Evolutionary conservation across 2,113 vertebrate genomes (phyloP).

Genomic region (Gnathonemus longibarbis): DNA sequence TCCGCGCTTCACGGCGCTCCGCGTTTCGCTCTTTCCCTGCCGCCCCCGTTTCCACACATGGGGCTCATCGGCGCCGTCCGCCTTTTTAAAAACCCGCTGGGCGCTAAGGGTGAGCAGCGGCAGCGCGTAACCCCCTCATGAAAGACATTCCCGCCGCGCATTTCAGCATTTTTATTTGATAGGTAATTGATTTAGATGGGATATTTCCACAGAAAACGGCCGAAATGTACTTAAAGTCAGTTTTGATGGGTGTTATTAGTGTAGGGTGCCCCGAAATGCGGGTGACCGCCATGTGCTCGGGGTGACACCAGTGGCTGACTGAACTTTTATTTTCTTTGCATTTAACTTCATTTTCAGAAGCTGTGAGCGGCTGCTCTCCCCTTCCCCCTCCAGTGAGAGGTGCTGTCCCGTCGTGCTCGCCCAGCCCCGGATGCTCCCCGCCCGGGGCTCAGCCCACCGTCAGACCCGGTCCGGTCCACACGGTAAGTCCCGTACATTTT

Average conservation of each 20-base stretch:
- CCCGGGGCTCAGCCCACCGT: not conserved
- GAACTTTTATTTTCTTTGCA: not conserved
- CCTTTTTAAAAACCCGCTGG: not conserved
- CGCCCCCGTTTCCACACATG: not conserved
- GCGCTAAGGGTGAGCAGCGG: not conserved
- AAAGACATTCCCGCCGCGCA: not conserved
- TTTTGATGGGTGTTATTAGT: not conserved
- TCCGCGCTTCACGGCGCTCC: not conserved
- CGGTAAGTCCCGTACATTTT: not conserved
- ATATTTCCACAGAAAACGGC: not conserved
- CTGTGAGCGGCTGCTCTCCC: not conserved
- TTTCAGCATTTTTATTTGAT: not conserved
- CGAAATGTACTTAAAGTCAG: not conserved
- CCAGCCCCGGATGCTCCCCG: not conserved
- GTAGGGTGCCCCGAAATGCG: not conserved
- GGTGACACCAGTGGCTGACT: not conserved
- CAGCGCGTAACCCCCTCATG: not conserved
- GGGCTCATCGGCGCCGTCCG: not conserved
- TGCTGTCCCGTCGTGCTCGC: not conserved
- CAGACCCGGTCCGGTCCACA: not conserved
- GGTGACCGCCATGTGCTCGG: not conserved
- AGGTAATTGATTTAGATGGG: not conserved
- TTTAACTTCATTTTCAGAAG: not conserved
- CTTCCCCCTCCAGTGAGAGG: not conserved
- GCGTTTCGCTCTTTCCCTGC: not conserved